Evolutionary conservation across 2,797 vertebrate genomes (phyloP), one percentile per base, ranked within the genome.

Genomic region (Megalops cyprinoides): DNA sequence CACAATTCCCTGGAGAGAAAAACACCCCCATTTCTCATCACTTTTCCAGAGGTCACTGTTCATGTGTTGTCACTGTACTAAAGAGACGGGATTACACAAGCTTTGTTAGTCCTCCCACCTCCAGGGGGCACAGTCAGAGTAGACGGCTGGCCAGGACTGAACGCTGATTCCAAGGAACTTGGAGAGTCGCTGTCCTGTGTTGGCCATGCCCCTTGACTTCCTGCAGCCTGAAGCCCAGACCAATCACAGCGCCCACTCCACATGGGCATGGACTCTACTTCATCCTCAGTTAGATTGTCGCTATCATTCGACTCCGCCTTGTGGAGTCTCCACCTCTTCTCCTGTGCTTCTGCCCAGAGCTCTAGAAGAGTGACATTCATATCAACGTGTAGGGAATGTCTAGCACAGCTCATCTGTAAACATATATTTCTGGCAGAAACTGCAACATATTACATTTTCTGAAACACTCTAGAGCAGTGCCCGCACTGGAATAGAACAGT

Each of bases 91-190:
- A 67, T 34, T 25, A 39, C 60, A 77, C 53, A 73, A 42, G 53
- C 20, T 39, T 37, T 56, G 23, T 44, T 74, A 20, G 28, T 55
- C 37, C 15, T 58, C 82, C 39, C 42, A 80, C 82, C 82, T 58
- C 67, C 75, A 53, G 34, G 46, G 42, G 31, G 75, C 4, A 51
- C 51, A 5, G 25, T 71, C 78, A 75, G 49, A 20, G 79, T 79
- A 39, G 82, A 75, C n/a, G 81, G 25, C 67, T 69, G 74, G 53
- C 69, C 58, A 37, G 83, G 48, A 51, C 83, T 85, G 74, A 79
- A 82, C 65, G 51, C 67, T 49, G 86, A 89, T 79, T 90, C 84
- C 74, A 60, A 67, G 49, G 84, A 88, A 42, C 85, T 81, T 31
- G 84, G 81, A 51, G 86, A 79, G 46, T 85, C 62, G 3, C 76